phyloP scores from a whole-genome alignment of 1,140 invertebrate genomes.

The Drosophila repleta region DNA sequence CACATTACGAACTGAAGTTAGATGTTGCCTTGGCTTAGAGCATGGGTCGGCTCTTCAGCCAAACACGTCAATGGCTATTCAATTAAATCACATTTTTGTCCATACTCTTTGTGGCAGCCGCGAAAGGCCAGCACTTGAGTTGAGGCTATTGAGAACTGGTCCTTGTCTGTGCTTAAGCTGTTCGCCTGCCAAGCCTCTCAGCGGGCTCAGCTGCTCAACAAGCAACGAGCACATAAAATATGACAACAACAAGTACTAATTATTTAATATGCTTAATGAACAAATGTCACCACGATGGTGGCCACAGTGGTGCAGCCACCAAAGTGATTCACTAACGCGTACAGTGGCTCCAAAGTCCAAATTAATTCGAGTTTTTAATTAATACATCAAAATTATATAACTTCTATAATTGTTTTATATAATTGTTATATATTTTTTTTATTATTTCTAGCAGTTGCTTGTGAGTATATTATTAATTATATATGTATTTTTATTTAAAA shows the following conservation, averaged over 20 bases:
- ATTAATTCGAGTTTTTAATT: too few relatives aligned
- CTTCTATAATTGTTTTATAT: too few relatives aligned
- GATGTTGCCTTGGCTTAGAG: background rate
- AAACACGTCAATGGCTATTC: conserved; percentile 48
- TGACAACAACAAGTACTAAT: conserved; percentile 78
- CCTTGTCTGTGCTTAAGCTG: conserved; percentile 41
- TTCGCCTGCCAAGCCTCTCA: conserved; percentile 58
- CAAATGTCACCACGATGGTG: conserved; percentile 71
- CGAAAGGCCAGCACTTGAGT: conserved; percentile 48
- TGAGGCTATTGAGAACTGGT: conserved; percentile 57
- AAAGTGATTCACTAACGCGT: conserved; percentile 31
- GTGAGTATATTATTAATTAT: too few relatives aligned
- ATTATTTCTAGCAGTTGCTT: too few relatives aligned
- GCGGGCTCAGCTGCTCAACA: conserved; percentile 45
- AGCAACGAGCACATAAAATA: conserved; percentile 73
- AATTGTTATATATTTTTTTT: too few relatives aligned
- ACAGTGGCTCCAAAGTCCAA: conserved; percentile 37
- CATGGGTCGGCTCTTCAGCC: too few relatives aligned
- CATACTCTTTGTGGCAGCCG: conserved; percentile 16
- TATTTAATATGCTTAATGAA: conserved; percentile 79
- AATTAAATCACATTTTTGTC: conserved; percentile 53
- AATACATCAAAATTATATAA: too few relatives aligned
- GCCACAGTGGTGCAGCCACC: conserved; percentile 49
- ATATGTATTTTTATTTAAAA: too few relatives aligned
- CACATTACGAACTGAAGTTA: too few relatives aligned